Evolutionary conservation across 2,113 vertebrate genomes (phyloP).

Genomic region (Prionailurus viverrinus): DNA sequence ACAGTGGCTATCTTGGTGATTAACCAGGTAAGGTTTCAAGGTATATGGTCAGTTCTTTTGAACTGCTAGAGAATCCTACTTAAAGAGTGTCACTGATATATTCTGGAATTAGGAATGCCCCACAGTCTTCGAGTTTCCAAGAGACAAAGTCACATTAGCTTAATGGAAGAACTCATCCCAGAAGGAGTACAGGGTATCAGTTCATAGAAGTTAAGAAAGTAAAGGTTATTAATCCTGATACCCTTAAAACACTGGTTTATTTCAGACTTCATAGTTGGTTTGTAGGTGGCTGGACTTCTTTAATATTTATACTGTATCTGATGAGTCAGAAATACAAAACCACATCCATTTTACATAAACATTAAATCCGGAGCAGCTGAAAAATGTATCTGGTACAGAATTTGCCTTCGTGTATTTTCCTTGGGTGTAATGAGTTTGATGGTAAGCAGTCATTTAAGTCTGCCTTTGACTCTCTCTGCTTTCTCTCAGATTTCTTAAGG

Average conservation of each 20-base stretch:
- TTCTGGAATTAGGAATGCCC: constrained; percentile 18
- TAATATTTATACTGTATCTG: constrained; percentile 45
- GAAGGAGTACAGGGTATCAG: neutral
- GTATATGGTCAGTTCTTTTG: constrained; percentile 37
- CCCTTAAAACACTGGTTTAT: constrained; percentile 40
- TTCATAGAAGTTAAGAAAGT: constrained; percentile 42
- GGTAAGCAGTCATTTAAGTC: constrained; percentile 57
- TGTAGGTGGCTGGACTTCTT: constrained; percentile 6
- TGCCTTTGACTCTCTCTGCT: constrained; percentile 50
- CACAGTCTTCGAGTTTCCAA: constrained; percentile 24
- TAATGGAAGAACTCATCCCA: constrained; percentile 43
- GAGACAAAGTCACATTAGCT: constrained; percentile 46
- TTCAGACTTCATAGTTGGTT: constrained; percentile 37
- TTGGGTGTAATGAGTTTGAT: constrained; percentile 54
- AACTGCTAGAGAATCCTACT: neutral
- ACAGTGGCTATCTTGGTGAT: neutral
- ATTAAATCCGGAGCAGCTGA: constrained; percentile 46
- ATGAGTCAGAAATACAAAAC: constrained; percentile 49
- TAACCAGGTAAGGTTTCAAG: constrained; percentile 34
- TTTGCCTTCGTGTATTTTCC: constrained; percentile 37
- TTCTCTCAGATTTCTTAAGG: constrained; percentile 44
- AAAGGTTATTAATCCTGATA: constrained; percentile 35
- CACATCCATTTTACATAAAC: constrained; percentile 46
- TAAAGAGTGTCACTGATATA: neutral
- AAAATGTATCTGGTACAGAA: constrained; percentile 40